A percentile compares a stretch with the other conserved stretches of the same genome.
phyloP scores from a whole-genome alignment of 2,888 invertebrate species.

The Siphlonurus alternatus region DNA sequence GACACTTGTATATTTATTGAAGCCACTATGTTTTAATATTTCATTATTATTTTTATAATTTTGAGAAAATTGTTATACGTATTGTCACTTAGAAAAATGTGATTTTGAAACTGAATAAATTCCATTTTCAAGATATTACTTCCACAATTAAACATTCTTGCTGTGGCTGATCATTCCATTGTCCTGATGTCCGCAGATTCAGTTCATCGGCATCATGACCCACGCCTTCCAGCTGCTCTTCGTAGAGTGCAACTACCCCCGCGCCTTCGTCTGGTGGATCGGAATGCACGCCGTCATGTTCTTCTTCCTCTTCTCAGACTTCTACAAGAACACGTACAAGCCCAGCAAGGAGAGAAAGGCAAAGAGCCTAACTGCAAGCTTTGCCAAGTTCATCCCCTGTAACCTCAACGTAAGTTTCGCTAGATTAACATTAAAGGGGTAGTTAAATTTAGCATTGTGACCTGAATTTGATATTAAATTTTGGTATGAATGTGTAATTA shows the following conservation, averaged over 20 bases:
- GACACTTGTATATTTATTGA: no score
- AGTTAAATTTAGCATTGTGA: no score
- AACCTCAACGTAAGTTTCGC: not conserved
- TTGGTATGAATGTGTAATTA: no score
- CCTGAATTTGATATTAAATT: no score
- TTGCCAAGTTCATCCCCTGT: not conserved
- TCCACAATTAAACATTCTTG: no score
- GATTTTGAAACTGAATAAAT: no score
- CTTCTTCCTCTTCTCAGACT: conserved; percentile 80
- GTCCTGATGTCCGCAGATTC: conserved; percentile 39
- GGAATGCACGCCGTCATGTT: conserved; percentile 84
- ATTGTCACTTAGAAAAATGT: no score
- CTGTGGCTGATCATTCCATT: not conserved
- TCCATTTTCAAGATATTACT: no score
- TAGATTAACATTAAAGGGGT: no score
- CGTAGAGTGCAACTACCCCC: conserved; percentile 78
- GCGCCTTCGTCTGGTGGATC: conserved; percentile 79
- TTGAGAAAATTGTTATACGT: no score
- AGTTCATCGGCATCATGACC: conserved; percentile 72
- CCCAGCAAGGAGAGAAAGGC: not conserved
- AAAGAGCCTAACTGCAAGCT: not conserved
- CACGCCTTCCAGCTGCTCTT: conserved; percentile 83
- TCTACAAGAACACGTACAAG: conserved; percentile 64
- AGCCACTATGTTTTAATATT: no score
- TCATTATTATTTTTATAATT: no score